phyloP scores from a whole-genome alignment of 2,797 vertebrate species.

The Siniperca obscura region DNA sequence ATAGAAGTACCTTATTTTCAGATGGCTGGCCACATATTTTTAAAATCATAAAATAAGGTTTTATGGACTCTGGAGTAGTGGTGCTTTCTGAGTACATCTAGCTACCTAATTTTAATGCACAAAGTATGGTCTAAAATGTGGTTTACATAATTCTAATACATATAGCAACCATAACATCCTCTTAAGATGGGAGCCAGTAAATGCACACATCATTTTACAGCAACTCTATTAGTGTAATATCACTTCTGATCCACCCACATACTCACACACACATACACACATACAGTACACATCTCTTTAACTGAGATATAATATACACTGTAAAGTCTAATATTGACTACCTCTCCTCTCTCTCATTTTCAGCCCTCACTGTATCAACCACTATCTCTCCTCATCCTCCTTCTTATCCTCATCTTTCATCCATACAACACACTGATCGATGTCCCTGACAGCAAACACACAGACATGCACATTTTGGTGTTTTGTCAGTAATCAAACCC shows the following conservation, averaged over 20 bases:
- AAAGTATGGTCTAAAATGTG: neutral
- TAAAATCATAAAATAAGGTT: neutral
- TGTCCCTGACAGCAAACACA: conserved; percentile 16
- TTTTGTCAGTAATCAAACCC: conserved; percentile 32
- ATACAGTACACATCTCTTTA: conserved; percentile 17
- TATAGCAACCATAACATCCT: neutral
- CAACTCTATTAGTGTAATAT: neutral
- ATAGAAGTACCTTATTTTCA: conserved; percentile 15
- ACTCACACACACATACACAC: conserved; percentile 14
- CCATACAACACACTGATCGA: conserved; percentile 34
- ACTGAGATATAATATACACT: conserved; percentile 6
- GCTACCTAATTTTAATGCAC: neutral
- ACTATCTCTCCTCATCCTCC: conserved; percentile 15
- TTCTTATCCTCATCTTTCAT: conserved; percentile 35
- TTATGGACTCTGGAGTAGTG: neutral
- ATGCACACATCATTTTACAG: conserved; percentile 6
- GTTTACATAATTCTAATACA: neutral
- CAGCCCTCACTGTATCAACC: conserved; percentile 8
- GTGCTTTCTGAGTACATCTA: neutral
- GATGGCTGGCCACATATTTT: neutral
- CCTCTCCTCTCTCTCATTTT: conserved; percentile 11
- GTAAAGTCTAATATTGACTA: conserved; percentile 1
- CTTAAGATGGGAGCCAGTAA: neutral
- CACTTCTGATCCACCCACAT: conserved; percentile 5
- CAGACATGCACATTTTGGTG: neutral